Conservation (phyloP, 2,888 invertebrate genomes). For the Didymodactylos carnosus region DNA sequence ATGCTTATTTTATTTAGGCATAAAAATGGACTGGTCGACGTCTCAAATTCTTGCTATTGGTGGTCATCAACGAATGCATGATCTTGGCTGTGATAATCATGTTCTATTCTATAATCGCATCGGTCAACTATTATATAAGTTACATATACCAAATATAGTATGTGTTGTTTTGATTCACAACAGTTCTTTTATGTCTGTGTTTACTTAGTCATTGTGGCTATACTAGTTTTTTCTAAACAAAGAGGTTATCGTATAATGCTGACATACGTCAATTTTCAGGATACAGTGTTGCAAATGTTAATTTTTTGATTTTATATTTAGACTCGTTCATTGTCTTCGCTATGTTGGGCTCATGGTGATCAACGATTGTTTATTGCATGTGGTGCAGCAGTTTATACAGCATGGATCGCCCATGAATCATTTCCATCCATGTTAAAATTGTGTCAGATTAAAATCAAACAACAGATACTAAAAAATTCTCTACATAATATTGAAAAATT, state of each 20-base stretch:
- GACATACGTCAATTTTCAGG: too few relatives aligned
- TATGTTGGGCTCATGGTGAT: not conserved
- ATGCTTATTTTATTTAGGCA: slow-evolving; percentile 21
- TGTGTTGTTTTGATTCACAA: slow-evolving; percentile 1
- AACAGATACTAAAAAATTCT: not conserved
- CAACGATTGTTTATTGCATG: slow-evolving; percentile 61
- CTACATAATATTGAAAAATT: slow-evolving; percentile 42
- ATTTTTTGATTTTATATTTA: not conserved
- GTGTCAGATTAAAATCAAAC: not conserved
- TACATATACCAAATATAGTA: slow-evolving; percentile 27
- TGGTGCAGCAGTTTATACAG: slow-evolving; percentile 72
- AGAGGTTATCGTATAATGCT: too few relatives aligned
- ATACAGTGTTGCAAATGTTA: too few relatives aligned
- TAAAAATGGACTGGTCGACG: slow-evolving; percentile 82
- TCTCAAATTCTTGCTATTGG: slow-evolving; percentile 76
- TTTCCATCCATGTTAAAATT: slow-evolving; percentile 41
- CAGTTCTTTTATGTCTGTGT: too few relatives aligned
- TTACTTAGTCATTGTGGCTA: too few relatives aligned
- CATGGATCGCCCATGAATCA: slow-evolving; percentile 71
- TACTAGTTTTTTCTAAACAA: too few relatives aligned
- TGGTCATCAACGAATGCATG: slow-evolving; percentile 39
- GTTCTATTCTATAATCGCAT: slow-evolving; percentile 74
- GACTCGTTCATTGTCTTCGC: not conserved
- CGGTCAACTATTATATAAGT: slow-evolving; percentile 50
- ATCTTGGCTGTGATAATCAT: slow-evolving; percentile 44